phyloP scores from a whole-genome alignment of 2,113 vertebrate genomes.

The Phrynosoma platyrhinos region DNA sequence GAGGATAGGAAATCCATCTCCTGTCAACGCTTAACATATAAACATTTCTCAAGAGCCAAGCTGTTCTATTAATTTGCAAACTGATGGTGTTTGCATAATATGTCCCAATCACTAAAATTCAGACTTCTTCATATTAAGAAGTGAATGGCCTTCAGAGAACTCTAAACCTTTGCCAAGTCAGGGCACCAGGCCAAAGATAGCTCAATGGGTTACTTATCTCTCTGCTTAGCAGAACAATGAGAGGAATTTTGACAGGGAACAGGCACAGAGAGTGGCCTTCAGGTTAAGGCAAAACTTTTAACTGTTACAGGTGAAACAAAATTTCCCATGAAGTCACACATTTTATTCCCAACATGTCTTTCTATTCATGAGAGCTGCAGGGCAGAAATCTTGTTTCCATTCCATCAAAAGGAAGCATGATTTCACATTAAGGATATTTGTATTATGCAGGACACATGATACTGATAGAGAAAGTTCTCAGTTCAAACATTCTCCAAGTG shows the following conservation, averaged over 20 bases:
- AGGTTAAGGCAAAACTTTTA: constrained; percentile 25
- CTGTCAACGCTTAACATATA: too few species aligned
- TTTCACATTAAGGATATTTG: not conserved
- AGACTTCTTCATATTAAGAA: too few species aligned
- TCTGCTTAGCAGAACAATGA: not conserved
- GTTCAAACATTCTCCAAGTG: not conserved
- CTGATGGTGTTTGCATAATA: too few species aligned
- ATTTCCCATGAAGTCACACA: not conserved
- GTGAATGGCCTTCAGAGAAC: not conserved
- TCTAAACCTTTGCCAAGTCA: constrained; percentile 22
- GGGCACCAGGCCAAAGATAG: constrained; percentile 11
- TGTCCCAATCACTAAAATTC: too few species aligned
- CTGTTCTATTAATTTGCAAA: too few species aligned
- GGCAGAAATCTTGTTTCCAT: not conserved
- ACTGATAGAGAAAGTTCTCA: not conserved
- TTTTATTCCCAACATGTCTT: not conserved
- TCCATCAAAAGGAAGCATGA: not conserved
- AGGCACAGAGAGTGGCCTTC: constrained; percentile 19
- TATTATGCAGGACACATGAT: not conserved
- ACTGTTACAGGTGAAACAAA: constrained; percentile 1
- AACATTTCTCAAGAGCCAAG: too few species aligned
- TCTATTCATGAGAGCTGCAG: not conserved
- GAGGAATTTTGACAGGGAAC: constrained; percentile 29
- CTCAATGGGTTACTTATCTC: constrained; percentile 41
- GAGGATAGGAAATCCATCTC: too few species aligned